Evolutionary conservation across 2,888 invertebrate genomes (phyloP), one percentile per base, ranked within the genome.

Genomic region (Tipula confusa): DNA sequence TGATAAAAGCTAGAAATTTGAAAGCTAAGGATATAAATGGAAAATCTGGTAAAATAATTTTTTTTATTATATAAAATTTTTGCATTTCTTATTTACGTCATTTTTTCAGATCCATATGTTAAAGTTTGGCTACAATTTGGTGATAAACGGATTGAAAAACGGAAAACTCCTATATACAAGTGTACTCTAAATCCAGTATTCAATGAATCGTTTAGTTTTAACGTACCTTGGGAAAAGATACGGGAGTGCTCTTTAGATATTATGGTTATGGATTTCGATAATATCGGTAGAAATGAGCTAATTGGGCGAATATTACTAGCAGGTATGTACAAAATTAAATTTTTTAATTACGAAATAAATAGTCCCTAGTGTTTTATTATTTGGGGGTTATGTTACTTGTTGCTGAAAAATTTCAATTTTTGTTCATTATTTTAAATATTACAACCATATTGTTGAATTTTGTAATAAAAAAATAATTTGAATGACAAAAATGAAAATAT

Each of bases 11-110:
- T 80, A 93, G 97, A 87, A 98, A 97, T 89, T 92, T 98, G 86
- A 98, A 98, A 90, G 98, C 98, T 81, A 98, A 98, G 90, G 98
- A 98, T 89, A 97, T 98, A 87, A 98, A 97, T 87, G 98, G 98
- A 87, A 97, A 96, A 91, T 97, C 96, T 89, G 96, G 96, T 96
- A 89, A 90, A 91, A 87, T n/a, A 3, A 43, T 85, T 7, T 38
- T 3, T 31, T 81, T 7, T n/a, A 29, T 28, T 43, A 24, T 79
- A 24, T 82, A 29, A 15, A 13, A n/a, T 48, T 48, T 6, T n/a
- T 6, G 13, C 2, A n/a, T 11, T 48, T 48, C 2, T 6, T 15
- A n/a, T 79, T 79, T 64, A 2, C 9, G 4, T 64, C 11, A 24
- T 24, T 85, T n/a, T 91, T 92, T 82, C 92, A 98, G 98, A 98